Conservation (phyloP, 2,797 vertebrate species). For the Sebastes flavidus region DNA sequence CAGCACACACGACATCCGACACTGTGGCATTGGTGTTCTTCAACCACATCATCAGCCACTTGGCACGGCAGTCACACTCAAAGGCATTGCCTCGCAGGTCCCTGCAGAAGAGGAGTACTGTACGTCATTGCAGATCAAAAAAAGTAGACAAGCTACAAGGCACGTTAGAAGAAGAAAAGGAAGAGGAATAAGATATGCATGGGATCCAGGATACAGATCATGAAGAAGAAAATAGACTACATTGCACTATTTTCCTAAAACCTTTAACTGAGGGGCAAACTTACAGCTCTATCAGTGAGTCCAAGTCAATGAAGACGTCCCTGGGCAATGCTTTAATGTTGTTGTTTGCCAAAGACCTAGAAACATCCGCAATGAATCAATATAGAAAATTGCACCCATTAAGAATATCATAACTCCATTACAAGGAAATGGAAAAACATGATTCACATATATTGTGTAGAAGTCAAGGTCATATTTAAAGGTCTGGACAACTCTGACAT, state of each 20-base stretch:
- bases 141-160: not conserved
- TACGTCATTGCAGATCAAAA: constrained; percentile 11
- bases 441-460: not conserved
- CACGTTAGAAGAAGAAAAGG: no score
- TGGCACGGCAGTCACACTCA: constrained; percentile 96
- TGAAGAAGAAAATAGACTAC: not conserved
- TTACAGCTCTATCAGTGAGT: constrained; percentile 98
- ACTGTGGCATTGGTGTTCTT: constrained; percentile 98
- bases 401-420: not conserved
- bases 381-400: not conserved
- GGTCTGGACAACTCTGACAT: not conserved
- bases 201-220: not conserved
- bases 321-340: constrained; percentile 93
- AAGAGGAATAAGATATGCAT: not conserved
- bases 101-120: constrained; percentile 71
- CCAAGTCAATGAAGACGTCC: constrained; percentile 94
- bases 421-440: not conserved
- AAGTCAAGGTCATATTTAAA: not conserved
- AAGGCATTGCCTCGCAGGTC: constrained; percentile 97
- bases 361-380: constrained; percentile 17
- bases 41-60: constrained; percentile 97
- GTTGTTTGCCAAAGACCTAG: constrained; percentile 97
- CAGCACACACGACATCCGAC: constrained; percentile 91
- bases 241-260: not conserved
- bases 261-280: constrained; percentile 62